Base-by-base conservation (phyloP, 2,888 invertebrate genomes). In the Cephalotes varians region DNA sequence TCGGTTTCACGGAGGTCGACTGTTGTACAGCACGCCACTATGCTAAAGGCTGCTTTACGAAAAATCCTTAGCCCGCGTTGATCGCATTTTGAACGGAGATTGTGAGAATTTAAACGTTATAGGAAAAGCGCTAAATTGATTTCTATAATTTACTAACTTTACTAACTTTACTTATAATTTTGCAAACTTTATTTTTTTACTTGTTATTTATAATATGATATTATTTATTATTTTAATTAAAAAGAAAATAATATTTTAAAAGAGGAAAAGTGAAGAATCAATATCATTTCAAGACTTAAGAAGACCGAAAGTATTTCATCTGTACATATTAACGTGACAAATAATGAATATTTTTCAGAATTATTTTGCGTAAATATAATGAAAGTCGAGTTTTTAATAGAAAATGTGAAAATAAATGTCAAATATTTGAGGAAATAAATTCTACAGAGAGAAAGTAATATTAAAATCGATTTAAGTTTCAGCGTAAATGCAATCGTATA, bases 1-100 rank as follows among this genome's bases (percentile, higher is more conserved):
- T 65, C 51, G 49, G n/a, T 72, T 83, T 76, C 79, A 58, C 31
- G 64, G 56, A 73, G 73, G 82, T 74, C 74, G 31, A 21, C 25
- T 15, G 47, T 79, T 44, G 56, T 71, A 44, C 44, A 56, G 71
- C 44, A 79, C 25, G 34, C 21, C 28, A 12, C 54, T 40, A 40
- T 40, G 25, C 6, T 49, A 21, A 37, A 51, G 54, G 28, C 56
- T 56, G 31, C 64, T 18, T 56, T 56, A 56, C 31, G 44, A 79
- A 79, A 79, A 79, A 69, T 56, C 44, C 67, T n/a, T 37, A 25
- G 12, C 18, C 34, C 7, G 31, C 37, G 15, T 47, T 47, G 44
- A 69, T 79, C 31, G 18, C 18, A 31, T 21, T n/a, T 44, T 6
- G 44, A 10, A 21, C 34, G 34, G 25, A 56, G 34, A 79, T 69